Base-by-base conservation (phyloP, 2,113 vertebrate species). In the Phaetusa simplex region DNA sequence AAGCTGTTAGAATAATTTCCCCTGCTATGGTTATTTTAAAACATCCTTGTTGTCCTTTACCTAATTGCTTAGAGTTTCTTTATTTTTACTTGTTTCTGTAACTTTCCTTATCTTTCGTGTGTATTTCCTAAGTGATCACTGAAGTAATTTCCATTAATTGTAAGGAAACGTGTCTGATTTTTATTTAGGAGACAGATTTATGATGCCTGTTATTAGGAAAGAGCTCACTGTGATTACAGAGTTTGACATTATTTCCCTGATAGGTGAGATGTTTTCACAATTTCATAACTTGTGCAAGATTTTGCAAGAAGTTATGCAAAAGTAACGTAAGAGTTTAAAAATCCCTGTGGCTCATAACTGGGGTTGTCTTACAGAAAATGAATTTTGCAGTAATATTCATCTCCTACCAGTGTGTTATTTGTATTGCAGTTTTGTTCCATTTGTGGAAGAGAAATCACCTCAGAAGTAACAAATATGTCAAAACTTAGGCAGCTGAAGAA, bases 131-230 rank as follows among this genome's bases (percentile, higher is more conserved):
- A 62, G 27, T 26, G 55, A 71, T 34, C 52, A 6, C 32, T 86
- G 6, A 32, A 53, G 47, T 36, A 5, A 38, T 17, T 55, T n/a
- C 30, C 3, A 0, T 1, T 12, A 32, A 7, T 15, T 49, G 36
- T 36, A 18, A 21, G 78, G 64, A 43, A n/a, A 18, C 12, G 1
- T 6, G 26, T 13, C 56, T 53, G 74, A 3, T 23, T 45, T 80
- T 81, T 42, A 27, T 71, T 55, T 23, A 17, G 61, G 32, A 56
- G 36, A 3, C 50, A 19, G 38, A 13, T 73, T 47, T 56, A 10
- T 38, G 40, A 7, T 66, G 22, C 26, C 49, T 30, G 21, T n/a
- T 56, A 3, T n/a, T 32, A 69, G 67, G 8, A 30, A 47, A 6
- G 26, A 69, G 55, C 64, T 14, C 16, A 1, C 1, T 30, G 55